Evolutionary conservation across 2,113 vertebrate genomes (phyloP), one percentile per base, ranked within the genome.

Genomic region (Butorides virescens): DNA sequence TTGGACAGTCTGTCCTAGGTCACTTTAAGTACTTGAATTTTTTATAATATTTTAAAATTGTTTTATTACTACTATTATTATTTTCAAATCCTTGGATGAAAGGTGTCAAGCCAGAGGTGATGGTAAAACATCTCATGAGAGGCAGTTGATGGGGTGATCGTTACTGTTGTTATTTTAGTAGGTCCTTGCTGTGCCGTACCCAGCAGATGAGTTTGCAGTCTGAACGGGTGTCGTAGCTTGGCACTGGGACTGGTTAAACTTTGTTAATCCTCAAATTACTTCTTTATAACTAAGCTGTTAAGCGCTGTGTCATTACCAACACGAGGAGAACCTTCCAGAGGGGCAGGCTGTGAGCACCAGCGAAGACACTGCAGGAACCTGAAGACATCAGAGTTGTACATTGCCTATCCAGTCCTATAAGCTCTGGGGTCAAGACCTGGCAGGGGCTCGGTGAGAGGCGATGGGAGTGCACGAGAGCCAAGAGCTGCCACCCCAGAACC

Each of bases 141-240:
- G 47, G 70, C 56, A 26, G 29, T 0, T 30, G 68, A 75, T 30
- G n/a, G 50, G 39, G 27, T 2, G 26, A 42, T 22, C n/a, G 3
- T 15, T 13, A 8, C 8, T 37, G 9, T 6, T 13, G 25, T 9
- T 6, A 3, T 11, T 42, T 30, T 1, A 59, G 46, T 2, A 19
- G n/a, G 30, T 16, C 36, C 53, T 23, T 10, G n/a, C 65, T 29
- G 21, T 21, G 34, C 49, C 44, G 29, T 5, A 62, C 20, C 11
- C 4, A 15, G 22, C 44, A 34, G 62, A 17, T 6, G 50, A 44
- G 30, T 9, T 5, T 42, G 73, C 4, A 2, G 11, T 27, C 66
- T 47, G 49, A 19, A 3, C 8, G 16, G 39, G 14, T 21, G 22
- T 13, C n/a, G 16, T 3, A 22, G 9, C 30, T 50, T 27, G 74